Conservation (phyloP, 2,113 vertebrate species). For the Pantherophis guttatus region DNA sequence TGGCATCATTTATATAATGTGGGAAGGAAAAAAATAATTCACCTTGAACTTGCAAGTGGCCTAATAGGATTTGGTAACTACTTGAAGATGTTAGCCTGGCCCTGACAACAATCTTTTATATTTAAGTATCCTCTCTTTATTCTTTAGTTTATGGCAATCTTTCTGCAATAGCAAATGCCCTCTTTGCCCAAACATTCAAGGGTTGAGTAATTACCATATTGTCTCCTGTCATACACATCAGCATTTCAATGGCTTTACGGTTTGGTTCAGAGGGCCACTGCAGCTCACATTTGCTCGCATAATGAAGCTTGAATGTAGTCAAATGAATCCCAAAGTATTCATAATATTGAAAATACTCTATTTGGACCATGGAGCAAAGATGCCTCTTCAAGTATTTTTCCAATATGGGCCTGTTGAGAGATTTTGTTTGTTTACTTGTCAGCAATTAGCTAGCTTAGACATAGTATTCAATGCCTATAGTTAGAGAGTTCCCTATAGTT, state of each 20-base stretch:
- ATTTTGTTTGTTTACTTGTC: neutral
- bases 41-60: neutral
- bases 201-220: neutral
- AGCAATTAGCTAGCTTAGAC: neutral
- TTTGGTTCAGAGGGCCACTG: neutral
- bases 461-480: neutral
- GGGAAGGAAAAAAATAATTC: neutral
- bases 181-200: neutral
- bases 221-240: neutral
- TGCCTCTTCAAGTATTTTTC: neutral
- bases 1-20: neutral
- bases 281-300: neutral
- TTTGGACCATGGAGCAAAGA: neutral
- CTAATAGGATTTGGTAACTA: neutral
- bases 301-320: neutral
- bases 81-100: neutral
- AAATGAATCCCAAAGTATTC: neutral
- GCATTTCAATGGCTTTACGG: neutral
- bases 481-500: neutral
- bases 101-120: neutral
- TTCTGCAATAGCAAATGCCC: neutral
- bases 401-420: neutral
- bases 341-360: neutral
- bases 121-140: neutral
- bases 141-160: neutral